Base-by-base conservation (phyloP, 2,888 invertebrate species). In the Drosophila hamatofila region DNA sequence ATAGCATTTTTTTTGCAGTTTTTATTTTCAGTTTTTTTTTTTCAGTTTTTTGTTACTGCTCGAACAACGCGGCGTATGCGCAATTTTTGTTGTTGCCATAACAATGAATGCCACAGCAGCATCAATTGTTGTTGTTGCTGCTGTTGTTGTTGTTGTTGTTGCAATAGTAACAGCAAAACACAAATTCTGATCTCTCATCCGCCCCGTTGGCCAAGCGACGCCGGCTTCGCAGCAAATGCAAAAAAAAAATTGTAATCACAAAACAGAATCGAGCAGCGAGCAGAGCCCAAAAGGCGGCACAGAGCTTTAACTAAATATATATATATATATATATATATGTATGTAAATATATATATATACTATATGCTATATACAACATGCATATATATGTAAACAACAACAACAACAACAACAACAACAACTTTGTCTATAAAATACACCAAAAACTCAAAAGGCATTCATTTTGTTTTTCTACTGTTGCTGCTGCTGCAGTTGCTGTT, bases 401-500 rank as follows among this genome's bases (percentile, higher is more conserved):
- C 30, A 30, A 30, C 25, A 25, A 55, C 67, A 71, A 21, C n/a
- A 51, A 21, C 25, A 44, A 23, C 46, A 46, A 51, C 63, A 59
- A 62, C 64, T 54, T 33, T 58, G 59, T 65, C 78, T 79, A 79
- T 60, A 67, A 78, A 78, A 71, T 64, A 71, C 71, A 64, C 54
- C 70, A 67, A 12, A 42, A 6, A 70, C 75, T 61, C n/a, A 73
- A 80, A 80, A 81, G 83, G 76, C 80, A 88, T 88, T 84, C 85
- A 84, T 84, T 84, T 88, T 88, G 83, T 84, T 87, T 88, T 88
- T 85, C 67, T 76, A 69, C 67, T 75, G 72, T 23, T 62, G 56
- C 41, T 55, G 33, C 35, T 61, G 54, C 18, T 56, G 44, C 33
- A 2, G 30, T 11, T 27, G 27, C 30, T 30, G 30, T 2, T 41